A percentile compares a stretch with the other conserved stretches of the same genome.
phyloP scores from a whole-genome alignment of 2,888 invertebrate genomes.

The Chloroclystis v-ata region DNA sequence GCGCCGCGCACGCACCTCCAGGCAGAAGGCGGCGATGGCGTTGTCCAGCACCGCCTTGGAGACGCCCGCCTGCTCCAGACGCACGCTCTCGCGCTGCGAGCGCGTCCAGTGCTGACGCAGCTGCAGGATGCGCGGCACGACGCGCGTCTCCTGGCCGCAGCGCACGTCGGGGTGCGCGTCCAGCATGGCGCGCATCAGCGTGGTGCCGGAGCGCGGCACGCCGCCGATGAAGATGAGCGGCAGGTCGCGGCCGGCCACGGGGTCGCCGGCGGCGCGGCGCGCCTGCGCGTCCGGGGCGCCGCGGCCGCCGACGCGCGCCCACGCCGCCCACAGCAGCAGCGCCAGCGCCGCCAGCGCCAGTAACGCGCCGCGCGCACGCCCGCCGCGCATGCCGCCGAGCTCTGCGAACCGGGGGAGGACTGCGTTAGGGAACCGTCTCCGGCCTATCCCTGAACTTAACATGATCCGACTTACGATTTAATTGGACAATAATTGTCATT shows the following conservation, averaged over 20 bases:
- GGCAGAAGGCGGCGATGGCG: constrained; percentile 97
- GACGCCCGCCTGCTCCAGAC: constrained; percentile 96
- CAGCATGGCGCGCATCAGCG: constrained; percentile 97
- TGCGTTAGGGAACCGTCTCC: not conserved
- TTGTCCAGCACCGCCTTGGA: constrained; percentile 94
- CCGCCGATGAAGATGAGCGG: constrained; percentile 98
- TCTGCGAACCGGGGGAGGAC: not conserved
- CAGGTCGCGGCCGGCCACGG: constrained; percentile 87
- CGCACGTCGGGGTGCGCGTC: constrained; percentile 98
- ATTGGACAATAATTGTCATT: constrained; percentile 47
- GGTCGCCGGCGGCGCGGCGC: constrained; percentile 35
- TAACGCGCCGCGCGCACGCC: constrained; percentile 20
- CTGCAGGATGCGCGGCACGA: constrained; percentile 97
- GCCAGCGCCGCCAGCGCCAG: no score
- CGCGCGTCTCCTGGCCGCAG: constrained; percentile 97
- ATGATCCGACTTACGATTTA: constrained; percentile 45
- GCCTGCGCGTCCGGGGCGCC: constrained; percentile 39
- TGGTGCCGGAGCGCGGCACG: constrained; percentile 97
- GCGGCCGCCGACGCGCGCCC: constrained; percentile 34
- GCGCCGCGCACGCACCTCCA: constrained; percentile 82
- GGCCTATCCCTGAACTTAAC: not conserved
- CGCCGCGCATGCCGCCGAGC: constrained; percentile 26
- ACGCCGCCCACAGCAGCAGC: constrained; percentile 23
- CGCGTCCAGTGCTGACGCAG: constrained; percentile 97
- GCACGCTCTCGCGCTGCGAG: constrained; percentile 93